Conservation (phyloP, 2,888 invertebrate genomes). For the Stenichneumon culpator region DNA sequence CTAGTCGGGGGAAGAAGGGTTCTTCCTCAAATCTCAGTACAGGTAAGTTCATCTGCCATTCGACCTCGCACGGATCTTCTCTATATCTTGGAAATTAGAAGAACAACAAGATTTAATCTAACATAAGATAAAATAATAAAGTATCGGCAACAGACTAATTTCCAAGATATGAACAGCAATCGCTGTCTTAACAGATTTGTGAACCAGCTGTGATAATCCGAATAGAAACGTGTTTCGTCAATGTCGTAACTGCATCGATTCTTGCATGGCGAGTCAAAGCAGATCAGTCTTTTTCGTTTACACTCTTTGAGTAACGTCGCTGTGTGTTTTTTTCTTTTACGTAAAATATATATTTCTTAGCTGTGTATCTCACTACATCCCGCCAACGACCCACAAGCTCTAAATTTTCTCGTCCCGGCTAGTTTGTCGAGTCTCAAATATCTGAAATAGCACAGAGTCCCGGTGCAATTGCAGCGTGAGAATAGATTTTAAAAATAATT, state of each 20-base stretch:
- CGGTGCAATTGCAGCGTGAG: neutral
- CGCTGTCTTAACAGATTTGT: conserved; percentile 30
- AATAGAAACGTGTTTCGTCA: conserved; percentile 73
- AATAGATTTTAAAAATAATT: neutral
- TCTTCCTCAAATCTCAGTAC: conserved; percentile 92
- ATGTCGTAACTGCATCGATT: conserved; percentile 78
- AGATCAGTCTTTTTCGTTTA: conserved; percentile 60
- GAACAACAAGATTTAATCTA: conserved; percentile 4
- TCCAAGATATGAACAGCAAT: conserved; percentile 51
- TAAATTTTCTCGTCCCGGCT: conserved; percentile 75
- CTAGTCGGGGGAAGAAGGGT: conserved; percentile 92
- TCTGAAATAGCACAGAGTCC: neutral
- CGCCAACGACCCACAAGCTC: conserved; percentile 74
- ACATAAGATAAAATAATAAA: conserved; percentile 3
- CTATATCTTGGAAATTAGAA: conserved; percentile 70
- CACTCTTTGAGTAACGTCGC: conserved; percentile 25
- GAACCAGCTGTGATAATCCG: conserved; percentile 68
- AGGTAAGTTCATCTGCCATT: conserved; percentile 86
- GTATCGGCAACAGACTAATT: conserved; percentile 35
- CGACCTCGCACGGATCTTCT: conserved; percentile 8
- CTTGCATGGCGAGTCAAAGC: conserved; percentile 77
- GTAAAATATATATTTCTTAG: conserved; percentile 28
- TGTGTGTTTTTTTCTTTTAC: conserved; percentile 54
- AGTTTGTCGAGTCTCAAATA: conserved; percentile 62
- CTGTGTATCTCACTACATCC: conserved; percentile 63